Evolutionary conservation across 2,797 vertebrate species (phyloP), one percentile per base, ranked within the genome.

Genomic region (Characodon lateralis): DNA sequence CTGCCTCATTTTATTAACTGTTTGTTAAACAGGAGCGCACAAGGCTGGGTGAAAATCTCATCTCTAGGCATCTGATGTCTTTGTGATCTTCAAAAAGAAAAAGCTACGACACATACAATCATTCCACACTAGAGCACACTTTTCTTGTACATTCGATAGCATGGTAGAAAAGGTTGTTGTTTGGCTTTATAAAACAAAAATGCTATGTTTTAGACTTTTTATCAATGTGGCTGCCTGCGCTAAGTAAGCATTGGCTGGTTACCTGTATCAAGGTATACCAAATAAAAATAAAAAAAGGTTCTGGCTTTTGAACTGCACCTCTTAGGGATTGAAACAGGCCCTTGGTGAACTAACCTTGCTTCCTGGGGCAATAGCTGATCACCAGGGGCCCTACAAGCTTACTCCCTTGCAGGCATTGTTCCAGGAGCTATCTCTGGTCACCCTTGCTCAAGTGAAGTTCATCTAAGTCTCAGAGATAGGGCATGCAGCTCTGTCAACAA

Each of bases 1-100:
- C 91, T 78, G 82, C 81, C 81, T 87, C 9, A 6, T 81, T 88
- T 87, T 78, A 83, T 88, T 82, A 86, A 89, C 79, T 77, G 48
- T 80, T 87, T 85, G 76, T 90, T 84, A 85, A 84, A 81, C 71
- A 1, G 70, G 63, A 86, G 73, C 20, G 14, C 77, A 73, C 58
- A 22, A 43, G 79, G 35, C 82, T 80, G 72, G 83, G 75, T n/a
- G 69, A 76, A 82, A 85, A 81, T 69, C 84, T 59, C 73, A 72
- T 79, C 28, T 72, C 59, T 56, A 89, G 81, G 80, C 78, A 78
- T 71, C 73, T 50, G 70, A 75, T 22, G 79, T 73, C 81, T 72
- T 31, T 39, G 0, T 51, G 61, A 76, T 68, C 59, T 5, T 35
- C 51, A 13, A 55, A 16, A 79, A 70, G 76, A 35, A 74, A 81